phyloP scores from a whole-genome alignment of 2,113 vertebrate species.

The Lagenorhynchus albirostris region DNA sequence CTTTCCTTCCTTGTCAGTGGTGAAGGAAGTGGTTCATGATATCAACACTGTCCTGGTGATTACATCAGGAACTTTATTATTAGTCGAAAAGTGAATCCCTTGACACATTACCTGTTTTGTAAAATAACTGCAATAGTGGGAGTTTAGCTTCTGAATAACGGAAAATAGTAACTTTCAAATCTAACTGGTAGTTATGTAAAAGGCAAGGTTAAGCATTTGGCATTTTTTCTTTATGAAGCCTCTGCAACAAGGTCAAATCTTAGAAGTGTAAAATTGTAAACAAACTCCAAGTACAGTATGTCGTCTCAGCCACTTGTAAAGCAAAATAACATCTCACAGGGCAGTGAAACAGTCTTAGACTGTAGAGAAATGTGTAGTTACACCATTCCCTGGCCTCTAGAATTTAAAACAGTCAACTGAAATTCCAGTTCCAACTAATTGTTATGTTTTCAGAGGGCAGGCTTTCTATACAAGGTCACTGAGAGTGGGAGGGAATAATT shows the following conservation, averaged over 20 bases:
- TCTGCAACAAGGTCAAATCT: neutral
- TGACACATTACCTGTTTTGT: conserved; percentile 24
- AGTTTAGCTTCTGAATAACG: conserved; percentile 25
- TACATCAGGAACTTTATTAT: conserved; percentile 12
- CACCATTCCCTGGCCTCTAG: neutral
- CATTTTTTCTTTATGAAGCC: neutral
- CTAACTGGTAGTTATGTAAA: neutral
- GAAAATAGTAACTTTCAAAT: conserved; percentile 29
- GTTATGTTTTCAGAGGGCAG: conserved; percentile 10
- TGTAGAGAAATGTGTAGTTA: neutral
- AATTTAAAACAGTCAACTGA: conserved; percentile 30
- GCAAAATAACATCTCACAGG: neutral
- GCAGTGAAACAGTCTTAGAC: neutral
- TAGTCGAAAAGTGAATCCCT: conserved; percentile 33
- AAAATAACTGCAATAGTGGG: neutral
- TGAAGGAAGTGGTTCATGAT: conserved; percentile 53
- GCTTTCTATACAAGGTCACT: neutral
- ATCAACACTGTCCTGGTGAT: conserved; percentile 29
- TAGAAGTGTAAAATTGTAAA: neutral
- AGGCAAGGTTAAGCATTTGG: neutral
- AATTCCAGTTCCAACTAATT: neutral
- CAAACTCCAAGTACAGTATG: neutral
- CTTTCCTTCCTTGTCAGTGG: conserved; percentile 28
- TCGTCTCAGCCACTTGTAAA: neutral
- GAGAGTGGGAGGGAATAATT: neutral